Base-by-base conservation (phyloP, 1,140 invertebrate genomes). In the Medauroidea extradentata region DNA sequence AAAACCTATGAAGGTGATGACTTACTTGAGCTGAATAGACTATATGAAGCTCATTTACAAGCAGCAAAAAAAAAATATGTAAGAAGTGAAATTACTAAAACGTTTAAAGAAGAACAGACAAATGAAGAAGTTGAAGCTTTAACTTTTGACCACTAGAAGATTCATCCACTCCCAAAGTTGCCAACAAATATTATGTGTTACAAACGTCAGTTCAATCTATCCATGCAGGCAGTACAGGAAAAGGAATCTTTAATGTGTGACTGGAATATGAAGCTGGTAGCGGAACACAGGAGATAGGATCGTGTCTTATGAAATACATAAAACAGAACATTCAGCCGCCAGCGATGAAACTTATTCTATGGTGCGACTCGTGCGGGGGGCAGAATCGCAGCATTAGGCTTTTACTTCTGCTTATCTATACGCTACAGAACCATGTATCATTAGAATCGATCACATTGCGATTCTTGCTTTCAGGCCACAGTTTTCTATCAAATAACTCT, bases 311-410 rank as follows among this genome's bases (percentile, higher is more conserved):
- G 18, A 73, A 71, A 60, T 61, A 71, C 51, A 65, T 71, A 24
- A 59, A 29, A 60, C 48, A 65, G 50, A 59, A 66, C 39, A 27
- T 70, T 9, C 19, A 48, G 50, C 8, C 21, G 13, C 50, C 29
- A 39, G 60, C 71, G 23, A 63, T 67, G 49, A 16, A 70, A 34
- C 59, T 73, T 50, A 65, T 69, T 53, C 59, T 75, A n/a, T 75
- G 70, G 71, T 64, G 58, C 46, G 68, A 75, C 61, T 71, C 62
- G 14, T 75, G 70, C 50, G 73, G 70, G 7, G 71, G 69, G 3
- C 71, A 74, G 63, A 74, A 73, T 49, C 62, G 68, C 3, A 74
- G 69, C 55, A 72, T 75, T 23, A 74, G 74, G 65, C 49, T 75
- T 25, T 60, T 61, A 11, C 29, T 73, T 53, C 65, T 73, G 61